Base-by-base conservation (phyloP, 2,888 invertebrate species). In the Drosophila tanythrix region DNA sequence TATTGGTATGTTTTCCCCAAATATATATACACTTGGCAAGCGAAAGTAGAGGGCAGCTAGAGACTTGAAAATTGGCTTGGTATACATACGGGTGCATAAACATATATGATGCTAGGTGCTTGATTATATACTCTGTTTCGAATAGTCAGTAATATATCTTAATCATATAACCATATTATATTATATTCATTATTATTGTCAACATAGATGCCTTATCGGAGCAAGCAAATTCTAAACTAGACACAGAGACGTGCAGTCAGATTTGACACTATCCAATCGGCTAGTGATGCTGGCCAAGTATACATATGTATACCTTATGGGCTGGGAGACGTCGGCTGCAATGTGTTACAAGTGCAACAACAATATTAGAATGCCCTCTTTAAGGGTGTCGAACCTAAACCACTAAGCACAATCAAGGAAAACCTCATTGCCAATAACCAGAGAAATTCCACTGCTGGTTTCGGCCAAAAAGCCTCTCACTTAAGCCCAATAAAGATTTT, bases 401-500 rank as follows among this genome's bases (percentile, higher is more conserved):
- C 15, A 15, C 13, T 25, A 50, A 5, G 5, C 27, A 50, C 5
- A 18, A 27, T 27, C 27, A 50, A 51, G 51, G 10, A 31, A 27
- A 31, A 13, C 18, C 11, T 2, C n/a, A 18, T n/a, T n/a, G 51
- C 6, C 11, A 33, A 52, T 50, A 40, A 40, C 8, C 13, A 59
- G 33, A 10, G 31, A 38, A 33, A 33, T 25, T 11, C 10, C 4
- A 27, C 7, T 58, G 29, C n/a, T 36, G 8, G 21, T 21, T 43
- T 27, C 8, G 35, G 27, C 13, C 35, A 46, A 51, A 68, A 61
- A 78, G 36, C 51, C 52, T 38, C 51, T 55, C 35, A 43, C 63
- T 67, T 70, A 61, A 66, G 60, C 53, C 65, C 46, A 66, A 74
- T 70, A 48, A 61, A 66, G 60, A 61, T 74, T 79, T 79, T 87